A percentile compares a stretch with the other conserved stretches of the same genome.
These are phyloP conservation scores for Thymelicus lineola DNA, from an alignment of 2,888 invertebrate genomes.

Conservation along the genomic window DNA sequence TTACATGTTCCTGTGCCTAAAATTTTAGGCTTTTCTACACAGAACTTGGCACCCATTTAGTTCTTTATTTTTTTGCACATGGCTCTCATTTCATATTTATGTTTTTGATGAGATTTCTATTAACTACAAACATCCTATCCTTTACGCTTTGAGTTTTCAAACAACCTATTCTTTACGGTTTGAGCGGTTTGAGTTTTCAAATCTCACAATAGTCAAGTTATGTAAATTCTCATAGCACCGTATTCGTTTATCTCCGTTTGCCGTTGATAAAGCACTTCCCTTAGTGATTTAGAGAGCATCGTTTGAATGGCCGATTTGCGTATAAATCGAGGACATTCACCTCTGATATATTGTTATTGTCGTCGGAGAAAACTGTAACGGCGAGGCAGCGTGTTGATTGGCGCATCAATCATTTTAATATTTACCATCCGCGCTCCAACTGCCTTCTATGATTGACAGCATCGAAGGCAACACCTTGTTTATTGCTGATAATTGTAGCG, in stretches of 20 bases:
- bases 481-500: neutral
- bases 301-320: slow-evolving; percentile 19
- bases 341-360: slow-evolving; percentile 20
- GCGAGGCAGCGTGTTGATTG: neutral
- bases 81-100: no score
- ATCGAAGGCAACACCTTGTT: neutral
- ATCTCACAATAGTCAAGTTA: no score
- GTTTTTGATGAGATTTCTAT: no score
- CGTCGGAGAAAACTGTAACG: slow-evolving; percentile 8
- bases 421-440: neutral
- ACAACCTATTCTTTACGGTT: no score
- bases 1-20: no score
- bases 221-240: neutral
- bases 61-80: no score
- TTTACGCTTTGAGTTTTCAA: no score
- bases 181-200: no score
- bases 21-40: no score
- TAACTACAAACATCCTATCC: no score
- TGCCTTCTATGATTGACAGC: slow-evolving; percentile 4
- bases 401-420: slow-evolving; percentile 2
- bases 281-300: slow-evolving; percentile 10
- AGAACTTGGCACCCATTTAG: no score
- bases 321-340: slow-evolving; percentile 28
- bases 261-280: neutral
- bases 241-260: neutral